Conservation (phyloP, 1,140 invertebrate species). For the Oryzaephilus surinamensis region DNA sequence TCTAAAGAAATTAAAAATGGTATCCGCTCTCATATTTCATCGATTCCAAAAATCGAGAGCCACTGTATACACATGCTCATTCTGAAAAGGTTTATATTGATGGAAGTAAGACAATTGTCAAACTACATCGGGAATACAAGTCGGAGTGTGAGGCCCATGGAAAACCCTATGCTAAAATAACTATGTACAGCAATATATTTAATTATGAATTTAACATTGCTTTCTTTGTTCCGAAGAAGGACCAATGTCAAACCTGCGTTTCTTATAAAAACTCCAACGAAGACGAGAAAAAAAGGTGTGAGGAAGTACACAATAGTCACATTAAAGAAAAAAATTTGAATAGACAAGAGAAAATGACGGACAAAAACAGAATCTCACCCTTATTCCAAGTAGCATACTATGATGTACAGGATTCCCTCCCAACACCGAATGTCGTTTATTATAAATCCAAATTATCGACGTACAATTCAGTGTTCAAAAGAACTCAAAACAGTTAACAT, state of each 20-base stretch:
- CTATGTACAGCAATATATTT: constrained; percentile 12
- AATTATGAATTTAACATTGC: constrained; percentile 11
- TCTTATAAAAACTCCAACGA: constrained; percentile 23
- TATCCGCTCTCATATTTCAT: neutral
- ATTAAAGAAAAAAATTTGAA: too few relatives aligned
- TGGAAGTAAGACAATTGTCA: constrained; percentile 10
- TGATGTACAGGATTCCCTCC: too few relatives aligned
- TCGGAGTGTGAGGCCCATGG: constrained; percentile 7
- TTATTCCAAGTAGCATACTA: too few relatives aligned
- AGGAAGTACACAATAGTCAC: constrained; percentile 18
- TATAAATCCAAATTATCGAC: too few relatives aligned
- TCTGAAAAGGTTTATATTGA: constrained; percentile 10
- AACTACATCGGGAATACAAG: constrained; percentile 12
- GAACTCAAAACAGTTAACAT: too few relatives aligned
- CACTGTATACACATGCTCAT: constrained; percentile 5
- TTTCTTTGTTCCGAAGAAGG: constrained; percentile 19
- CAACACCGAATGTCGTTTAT: too few relatives aligned
- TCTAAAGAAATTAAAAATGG: constrained; percentile 5
- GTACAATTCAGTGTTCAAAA: too few relatives aligned
- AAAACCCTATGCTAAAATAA: constrained; percentile 1
- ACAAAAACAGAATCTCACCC: too few relatives aligned
- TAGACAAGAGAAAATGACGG: too few relatives aligned
- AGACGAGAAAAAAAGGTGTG: constrained; percentile 18
- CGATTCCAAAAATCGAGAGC: constrained; percentile 1
- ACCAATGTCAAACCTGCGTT: constrained; percentile 30